Conservation (phyloP, 2,113 vertebrate genomes). For the Clarias magur region DNA sequence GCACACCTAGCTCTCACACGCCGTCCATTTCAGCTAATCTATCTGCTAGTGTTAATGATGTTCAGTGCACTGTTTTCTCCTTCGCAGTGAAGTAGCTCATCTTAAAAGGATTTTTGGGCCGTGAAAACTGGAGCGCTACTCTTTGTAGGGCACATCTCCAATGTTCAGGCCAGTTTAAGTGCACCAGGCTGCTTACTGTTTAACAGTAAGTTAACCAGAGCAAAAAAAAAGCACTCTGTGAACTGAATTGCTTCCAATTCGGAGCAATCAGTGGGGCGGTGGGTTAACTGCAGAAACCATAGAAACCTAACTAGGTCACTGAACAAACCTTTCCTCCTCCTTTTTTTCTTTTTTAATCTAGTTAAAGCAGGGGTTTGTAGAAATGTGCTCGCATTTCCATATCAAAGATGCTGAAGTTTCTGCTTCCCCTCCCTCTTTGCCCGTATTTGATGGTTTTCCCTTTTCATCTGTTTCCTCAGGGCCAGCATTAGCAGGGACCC, state of each 20-base stretch:
- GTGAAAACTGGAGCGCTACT: slow-evolving; percentile 60
- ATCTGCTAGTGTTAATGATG: slow-evolving; percentile 43
- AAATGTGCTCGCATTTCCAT: slow-evolving; percentile 72
- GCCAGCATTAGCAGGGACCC: slow-evolving; percentile 98
- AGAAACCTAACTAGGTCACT: slow-evolving; percentile 79
- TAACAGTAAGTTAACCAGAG: neutral
- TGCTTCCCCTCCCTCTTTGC: slow-evolving; percentile 52
- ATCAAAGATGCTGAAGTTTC: slow-evolving; percentile 69
- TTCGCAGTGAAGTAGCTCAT: slow-evolving; percentile 46
- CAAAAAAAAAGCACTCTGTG: neutral
- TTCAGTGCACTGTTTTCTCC: slow-evolving; percentile 46
- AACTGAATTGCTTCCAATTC: neutral
- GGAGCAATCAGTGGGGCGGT: slow-evolving; percentile 32
- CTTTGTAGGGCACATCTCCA: slow-evolving; percentile 58
- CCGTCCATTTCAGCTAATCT: slow-evolving; percentile 36
- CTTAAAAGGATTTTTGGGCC: slow-evolving; percentile 71
- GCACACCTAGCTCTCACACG: slow-evolving; percentile 44
- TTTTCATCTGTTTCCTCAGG: slow-evolving; percentile 74
- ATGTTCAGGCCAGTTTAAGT: slow-evolving; percentile 30
- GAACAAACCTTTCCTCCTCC: slow-evolving; percentile 65
- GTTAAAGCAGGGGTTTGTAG: slow-evolving; percentile 67
- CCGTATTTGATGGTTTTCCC: slow-evolving; percentile 60
- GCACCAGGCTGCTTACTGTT: neutral
- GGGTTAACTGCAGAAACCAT: slow-evolving; percentile 70
- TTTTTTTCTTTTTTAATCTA: slow-evolving; percentile 50